A percentile compares a stretch with the other conserved stretches of the same genome.
Evolutionary conservation across 2,113 vertebrate genomes (phyloP).

Genomic region (Neofelis nebulosa): DNA sequence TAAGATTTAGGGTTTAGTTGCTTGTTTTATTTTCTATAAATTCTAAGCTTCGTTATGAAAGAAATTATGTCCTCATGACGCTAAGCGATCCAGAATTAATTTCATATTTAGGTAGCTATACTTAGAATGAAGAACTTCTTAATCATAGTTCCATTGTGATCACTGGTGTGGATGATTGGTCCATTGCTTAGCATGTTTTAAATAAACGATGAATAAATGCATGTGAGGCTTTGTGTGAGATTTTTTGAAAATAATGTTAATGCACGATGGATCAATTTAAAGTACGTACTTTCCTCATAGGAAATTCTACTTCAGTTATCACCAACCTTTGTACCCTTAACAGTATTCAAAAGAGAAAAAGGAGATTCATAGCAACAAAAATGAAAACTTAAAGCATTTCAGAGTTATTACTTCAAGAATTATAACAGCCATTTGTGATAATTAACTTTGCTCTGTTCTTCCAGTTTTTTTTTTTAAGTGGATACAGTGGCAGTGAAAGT

Average conservation of each 20-base stretch:
- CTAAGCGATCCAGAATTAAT: background rate
- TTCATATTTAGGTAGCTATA: background rate
- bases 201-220: background rate
- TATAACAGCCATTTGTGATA: background rate
- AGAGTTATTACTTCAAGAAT: background rate
- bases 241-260: background rate
- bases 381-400: background rate
- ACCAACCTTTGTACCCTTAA: background rate
- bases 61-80: background rate
- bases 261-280: background rate
- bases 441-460: background rate
- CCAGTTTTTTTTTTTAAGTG: background rate
- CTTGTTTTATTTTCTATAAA: slow-evolving; percentile 7
- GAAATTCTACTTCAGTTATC: background rate
- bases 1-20: background rate
- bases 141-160: background rate
- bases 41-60: background rate
- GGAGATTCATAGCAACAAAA: background rate
- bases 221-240: background rate
- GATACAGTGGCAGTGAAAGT: background rate
- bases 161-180: background rate
- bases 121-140: background rate
- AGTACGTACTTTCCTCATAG: background rate
- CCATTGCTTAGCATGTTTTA: background rate
- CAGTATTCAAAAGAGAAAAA: background rate